These are phyloP conservation scores for Orchesella flavescens DNA, from an alignment of 2,888 invertebrate genomes.

Conservation along the genomic window DNA sequence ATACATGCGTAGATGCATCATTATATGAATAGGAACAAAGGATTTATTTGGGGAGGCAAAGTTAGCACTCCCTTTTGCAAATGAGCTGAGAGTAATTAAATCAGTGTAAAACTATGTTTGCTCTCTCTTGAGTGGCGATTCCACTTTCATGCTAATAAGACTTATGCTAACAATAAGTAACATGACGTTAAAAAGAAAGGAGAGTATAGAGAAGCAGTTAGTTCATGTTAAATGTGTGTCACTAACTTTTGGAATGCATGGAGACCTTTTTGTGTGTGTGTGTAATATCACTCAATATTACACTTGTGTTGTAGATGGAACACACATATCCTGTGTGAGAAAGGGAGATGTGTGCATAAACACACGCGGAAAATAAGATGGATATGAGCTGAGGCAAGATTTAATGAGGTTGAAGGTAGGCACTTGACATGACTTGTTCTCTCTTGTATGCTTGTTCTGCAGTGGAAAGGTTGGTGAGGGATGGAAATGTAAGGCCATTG, in stretches of 20 bases:
- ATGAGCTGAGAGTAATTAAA: slow-evolving; percentile 23
- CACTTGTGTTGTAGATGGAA: too few relatives aligned
- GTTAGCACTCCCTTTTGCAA: too few relatives aligned
- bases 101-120: not conserved
- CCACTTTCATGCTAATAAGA: slow-evolving; percentile 17
- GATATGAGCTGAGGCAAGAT: not conserved
- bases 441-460: too few relatives aligned
- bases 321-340: not conserved
- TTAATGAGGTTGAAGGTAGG: slow-evolving; percentile 26
- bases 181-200: not conserved
- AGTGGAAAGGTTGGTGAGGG: too few relatives aligned
- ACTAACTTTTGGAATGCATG: not conserved
- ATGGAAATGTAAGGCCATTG: too few relatives aligned
- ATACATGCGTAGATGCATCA: too few relatives aligned
- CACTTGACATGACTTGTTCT: slow-evolving; percentile 5
- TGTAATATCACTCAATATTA: too few relatives aligned
- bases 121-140: not conserved
- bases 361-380: not conserved
- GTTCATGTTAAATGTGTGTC: not conserved
- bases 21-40: too few relatives aligned
- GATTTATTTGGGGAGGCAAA: too few relatives aligned
- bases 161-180: not conserved
- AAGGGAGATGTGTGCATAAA: not conserved
- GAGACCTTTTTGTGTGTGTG: not conserved
- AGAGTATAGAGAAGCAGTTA: not conserved